A percentile compares a stretch with the other conserved stretches of the same genome.
Conservation (phyloP, 2,113 vertebrate genomes). For the Corvus hawaiiensis region DNA sequence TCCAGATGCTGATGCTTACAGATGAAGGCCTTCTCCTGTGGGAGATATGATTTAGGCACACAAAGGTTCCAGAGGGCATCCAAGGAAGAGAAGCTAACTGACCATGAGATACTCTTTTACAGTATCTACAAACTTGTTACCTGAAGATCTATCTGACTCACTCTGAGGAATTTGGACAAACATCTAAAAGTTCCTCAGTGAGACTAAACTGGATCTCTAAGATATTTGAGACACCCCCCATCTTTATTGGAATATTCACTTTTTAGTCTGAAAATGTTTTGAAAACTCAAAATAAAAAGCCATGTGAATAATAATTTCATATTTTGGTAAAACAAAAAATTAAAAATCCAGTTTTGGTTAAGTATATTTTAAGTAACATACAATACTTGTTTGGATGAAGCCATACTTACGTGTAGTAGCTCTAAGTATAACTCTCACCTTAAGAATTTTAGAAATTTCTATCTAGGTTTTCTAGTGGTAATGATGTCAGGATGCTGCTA, state of each 20-base stretch:
- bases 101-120: background rate
- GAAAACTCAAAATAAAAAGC: background rate
- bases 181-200: background rate
- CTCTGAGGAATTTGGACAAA: background rate
- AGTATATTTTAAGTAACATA: background rate
- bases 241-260: background rate
- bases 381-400: background rate
- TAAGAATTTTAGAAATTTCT: background rate
- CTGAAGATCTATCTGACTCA: background rate
- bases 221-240: background rate
- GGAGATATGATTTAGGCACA: background rate
- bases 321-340: background rate
- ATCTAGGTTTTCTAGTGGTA: background rate
- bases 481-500: background rate
- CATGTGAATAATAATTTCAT: background rate
- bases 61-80: background rate
- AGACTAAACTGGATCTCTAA: background rate
- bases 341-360: background rate
- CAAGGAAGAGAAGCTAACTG: background rate
- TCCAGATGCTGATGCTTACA: background rate
- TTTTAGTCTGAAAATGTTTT: background rate
- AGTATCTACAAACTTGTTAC: background rate
- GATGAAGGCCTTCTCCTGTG: background rate
- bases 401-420: rapidly evolving
- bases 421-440: background rate